These are phyloP conservation scores for Taenioides sp. DNA, from an alignment of 2,797 vertebrate species.

Conservation along the genomic window DNA sequence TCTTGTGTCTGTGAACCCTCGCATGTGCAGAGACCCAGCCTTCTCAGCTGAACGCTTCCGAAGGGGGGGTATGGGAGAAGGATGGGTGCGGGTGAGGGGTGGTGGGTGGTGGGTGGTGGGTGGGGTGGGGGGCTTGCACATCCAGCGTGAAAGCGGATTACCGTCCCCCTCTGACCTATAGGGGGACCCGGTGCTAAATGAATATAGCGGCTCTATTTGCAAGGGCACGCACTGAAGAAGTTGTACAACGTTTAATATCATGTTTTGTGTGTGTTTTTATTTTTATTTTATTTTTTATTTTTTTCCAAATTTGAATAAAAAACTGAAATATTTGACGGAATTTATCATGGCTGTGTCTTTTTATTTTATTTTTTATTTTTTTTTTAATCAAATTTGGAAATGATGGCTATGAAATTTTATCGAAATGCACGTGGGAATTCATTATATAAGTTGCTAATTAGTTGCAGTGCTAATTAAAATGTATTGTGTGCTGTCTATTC, in stretches of 20 bases:
- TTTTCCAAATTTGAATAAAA: no score
- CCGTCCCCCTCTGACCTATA: slow-evolving; percentile 69
- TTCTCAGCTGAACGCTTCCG: neutral
- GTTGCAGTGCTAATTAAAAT: neutral
- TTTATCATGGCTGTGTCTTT: slow-evolving; percentile 3
- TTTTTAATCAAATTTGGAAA: no score
- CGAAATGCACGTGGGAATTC: neutral
- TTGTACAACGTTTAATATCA: neutral
- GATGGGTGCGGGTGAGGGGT: neutral
- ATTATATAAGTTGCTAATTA: neutral
- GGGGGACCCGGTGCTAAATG: slow-evolving; percentile 65
- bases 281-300: no score
- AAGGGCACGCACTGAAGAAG: neutral
- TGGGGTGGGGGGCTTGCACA: slow-evolving; percentile 48
- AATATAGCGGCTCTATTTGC: slow-evolving; percentile 65
- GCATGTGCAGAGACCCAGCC: neutral
- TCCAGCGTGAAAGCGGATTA: slow-evolving; percentile 77
- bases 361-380: neutral
- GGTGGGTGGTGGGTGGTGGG: neutral
- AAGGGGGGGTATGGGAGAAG: neutral
- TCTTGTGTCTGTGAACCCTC: neutral
- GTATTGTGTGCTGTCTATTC: neutral
- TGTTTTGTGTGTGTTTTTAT: neutral
- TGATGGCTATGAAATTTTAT: slow-evolving; percentile 35
- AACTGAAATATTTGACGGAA: no score